Conservation (phyloP, 1,140 invertebrate species). For the Cydia pomonella region DNA sequence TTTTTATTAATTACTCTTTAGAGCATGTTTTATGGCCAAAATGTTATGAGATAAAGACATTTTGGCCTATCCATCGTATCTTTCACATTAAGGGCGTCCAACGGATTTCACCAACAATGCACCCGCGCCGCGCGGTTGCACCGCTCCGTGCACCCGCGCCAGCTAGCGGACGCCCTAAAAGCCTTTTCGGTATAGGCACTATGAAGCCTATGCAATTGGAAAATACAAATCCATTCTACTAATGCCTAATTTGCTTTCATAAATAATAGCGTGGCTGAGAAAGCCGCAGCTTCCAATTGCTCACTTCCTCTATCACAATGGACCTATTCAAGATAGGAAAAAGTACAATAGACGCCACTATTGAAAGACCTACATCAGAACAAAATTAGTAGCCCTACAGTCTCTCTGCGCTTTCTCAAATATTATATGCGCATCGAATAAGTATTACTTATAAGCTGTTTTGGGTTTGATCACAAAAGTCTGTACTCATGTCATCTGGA, state of each 20-base stretch:
- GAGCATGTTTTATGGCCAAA: no score
- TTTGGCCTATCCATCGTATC: no score
- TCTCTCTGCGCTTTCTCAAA: background rate
- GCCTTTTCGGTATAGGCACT: no score
- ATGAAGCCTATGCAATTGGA: no score
- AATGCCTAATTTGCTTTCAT: background rate
- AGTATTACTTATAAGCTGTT: background rate
- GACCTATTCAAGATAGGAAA: slow-evolving; percentile 19
- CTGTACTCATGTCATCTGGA: background rate
- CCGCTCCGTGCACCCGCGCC: no score
- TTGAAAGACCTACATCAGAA: slow-evolving; percentile 4
- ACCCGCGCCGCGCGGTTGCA: no score
- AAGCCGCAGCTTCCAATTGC: slow-evolving; percentile 18
- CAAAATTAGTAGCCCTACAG: background rate
- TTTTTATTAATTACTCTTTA: no score
- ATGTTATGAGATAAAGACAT: no score
- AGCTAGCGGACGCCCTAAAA: no score
- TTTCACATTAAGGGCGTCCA: no score
- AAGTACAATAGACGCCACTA: slow-evolving; percentile 22
- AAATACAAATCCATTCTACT: no score
- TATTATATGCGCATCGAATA: background rate
- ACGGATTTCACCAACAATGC: no score
- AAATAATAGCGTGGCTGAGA: background rate
- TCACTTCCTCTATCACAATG: slow-evolving; percentile 9
- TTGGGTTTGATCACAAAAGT: background rate